phyloP scores from a whole-genome alignment of 2,888 invertebrate species.

The Suillia variegata region DNA sequence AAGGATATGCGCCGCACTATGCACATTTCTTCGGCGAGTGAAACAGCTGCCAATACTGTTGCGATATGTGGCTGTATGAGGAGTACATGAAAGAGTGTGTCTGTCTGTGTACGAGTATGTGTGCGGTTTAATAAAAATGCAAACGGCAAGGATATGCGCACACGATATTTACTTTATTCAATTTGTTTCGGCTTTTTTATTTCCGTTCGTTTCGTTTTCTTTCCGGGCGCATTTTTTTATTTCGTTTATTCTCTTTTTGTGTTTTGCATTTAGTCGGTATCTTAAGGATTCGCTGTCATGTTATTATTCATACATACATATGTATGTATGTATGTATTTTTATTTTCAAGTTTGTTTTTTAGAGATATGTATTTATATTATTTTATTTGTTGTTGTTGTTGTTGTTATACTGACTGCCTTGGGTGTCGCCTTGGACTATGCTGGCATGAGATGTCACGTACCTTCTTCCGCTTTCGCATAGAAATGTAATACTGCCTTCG shows the following conservation, averaged over 20 bases:
- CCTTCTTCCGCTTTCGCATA: background rate
- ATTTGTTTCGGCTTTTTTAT: constrained; percentile 1
- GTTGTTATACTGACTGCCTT: background rate
- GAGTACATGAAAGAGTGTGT: background rate
- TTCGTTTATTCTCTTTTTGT: background rate
- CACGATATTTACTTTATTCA: constrained; percentile 1
- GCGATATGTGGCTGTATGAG: no score
- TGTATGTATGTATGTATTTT: no score
- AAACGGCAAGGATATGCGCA: background rate
- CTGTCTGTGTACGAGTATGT: background rate
- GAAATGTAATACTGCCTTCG: background rate
- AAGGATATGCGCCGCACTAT: background rate
- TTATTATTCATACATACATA: no score
- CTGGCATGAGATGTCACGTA: constrained; percentile 1
- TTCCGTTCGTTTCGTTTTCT: background rate
- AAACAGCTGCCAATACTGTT: background rate
- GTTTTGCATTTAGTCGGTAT: background rate
- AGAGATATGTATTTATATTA: no score
- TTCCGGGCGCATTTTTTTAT: background rate
- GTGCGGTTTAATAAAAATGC: background rate
- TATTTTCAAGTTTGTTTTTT: no score
- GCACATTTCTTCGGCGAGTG: background rate
- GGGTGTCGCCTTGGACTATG: background rate
- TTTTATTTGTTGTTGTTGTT: no score
- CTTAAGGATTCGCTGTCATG: background rate